Base-by-base conservation (phyloP, 1,140 invertebrate genomes). In the Pemphigus obesinymphae region DNA sequence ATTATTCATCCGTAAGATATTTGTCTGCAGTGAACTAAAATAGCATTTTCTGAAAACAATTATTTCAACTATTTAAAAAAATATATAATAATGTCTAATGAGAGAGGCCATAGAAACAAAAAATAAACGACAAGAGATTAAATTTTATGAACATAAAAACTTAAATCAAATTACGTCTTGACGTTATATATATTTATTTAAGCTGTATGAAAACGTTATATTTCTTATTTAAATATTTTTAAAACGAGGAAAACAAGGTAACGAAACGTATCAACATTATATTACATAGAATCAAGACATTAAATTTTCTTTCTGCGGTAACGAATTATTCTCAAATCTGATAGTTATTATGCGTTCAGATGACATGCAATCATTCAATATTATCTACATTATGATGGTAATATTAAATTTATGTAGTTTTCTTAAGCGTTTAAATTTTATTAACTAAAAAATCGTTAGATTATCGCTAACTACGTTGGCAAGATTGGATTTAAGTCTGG, bases 221-320 rank as follows among this genome's bases (percentile, higher is more conserved):
- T 43, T 43, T 70, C 37, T 70, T 43, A 70, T 70, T 70, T 70
- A 26, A 70, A 70, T 70, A 43, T 23, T 68, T n/a, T n/a, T 43
- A 3, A 37, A 40, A 68, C 31, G n/a, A 37, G n/a, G 34, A 15
- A 40, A 68, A 66, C 11, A 23, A n/a, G 63, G 34, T 70, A 70
- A 17, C 66, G 26, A 43, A 23, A 68, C 63, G 31, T 20, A 66
- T 37, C 20, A 15, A 66, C 61, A 37, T 37, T 66, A 66, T n/a
- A 66, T 66, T n/a, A n/a, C n/a, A n/a, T n/a, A n/a, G n/a, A n/a
- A 37, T n/a, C 10, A 66, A 17, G 29, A 61, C 15, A 31, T 66
- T n/a, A 66, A 31, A 63, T 31, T 31, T 63, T 34, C n/a, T 34
- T 31, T 66, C 17, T 31, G 31, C n/a, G n/a, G n/a, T 34, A 66